Conservation (phyloP, 2,797 vertebrate species). For the Siniperca obscura region DNA sequence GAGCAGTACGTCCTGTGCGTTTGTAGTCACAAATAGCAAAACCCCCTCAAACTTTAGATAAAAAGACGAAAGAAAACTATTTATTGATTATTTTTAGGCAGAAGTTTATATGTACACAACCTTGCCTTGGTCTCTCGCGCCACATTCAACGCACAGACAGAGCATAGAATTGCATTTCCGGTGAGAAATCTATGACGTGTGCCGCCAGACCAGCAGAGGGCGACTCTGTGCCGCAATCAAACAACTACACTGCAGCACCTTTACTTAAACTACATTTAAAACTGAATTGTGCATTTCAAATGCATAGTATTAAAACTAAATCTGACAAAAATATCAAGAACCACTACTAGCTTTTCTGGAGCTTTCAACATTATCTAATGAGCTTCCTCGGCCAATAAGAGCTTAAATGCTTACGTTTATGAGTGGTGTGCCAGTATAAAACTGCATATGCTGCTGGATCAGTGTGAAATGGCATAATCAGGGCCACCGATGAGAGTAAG, state of each 20-base stretch:
- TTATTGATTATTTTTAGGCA: conserved; percentile 41
- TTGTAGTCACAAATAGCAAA: conserved; percentile 1
- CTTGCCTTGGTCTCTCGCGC: conserved; percentile 60
- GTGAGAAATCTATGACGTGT: background rate
- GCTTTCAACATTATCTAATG: background rate
- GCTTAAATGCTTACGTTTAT: background rate
- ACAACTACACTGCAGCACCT: background rate
- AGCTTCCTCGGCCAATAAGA: background rate
- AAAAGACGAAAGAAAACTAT: background rate
- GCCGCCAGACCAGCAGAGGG: conserved; percentile 56
- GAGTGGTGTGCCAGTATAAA: too few relatives aligned
- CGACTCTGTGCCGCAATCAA: background rate
- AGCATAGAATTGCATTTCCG: conserved; percentile 71
- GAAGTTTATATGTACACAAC: conserved; percentile 69
- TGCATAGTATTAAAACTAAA: background rate
- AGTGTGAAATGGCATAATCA: too few relatives aligned
- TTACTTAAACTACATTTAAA: background rate
- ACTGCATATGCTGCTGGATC: too few relatives aligned
- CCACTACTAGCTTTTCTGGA: background rate
- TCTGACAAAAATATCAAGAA: background rate
- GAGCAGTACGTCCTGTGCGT: background rate
- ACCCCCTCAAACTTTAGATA: background rate
- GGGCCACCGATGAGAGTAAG: too few relatives aligned
- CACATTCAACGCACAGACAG: conserved; percentile 61
- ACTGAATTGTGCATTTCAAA: background rate